phyloP scores from a whole-genome alignment of 2,113 vertebrate species.

The Pica pica region DNA sequence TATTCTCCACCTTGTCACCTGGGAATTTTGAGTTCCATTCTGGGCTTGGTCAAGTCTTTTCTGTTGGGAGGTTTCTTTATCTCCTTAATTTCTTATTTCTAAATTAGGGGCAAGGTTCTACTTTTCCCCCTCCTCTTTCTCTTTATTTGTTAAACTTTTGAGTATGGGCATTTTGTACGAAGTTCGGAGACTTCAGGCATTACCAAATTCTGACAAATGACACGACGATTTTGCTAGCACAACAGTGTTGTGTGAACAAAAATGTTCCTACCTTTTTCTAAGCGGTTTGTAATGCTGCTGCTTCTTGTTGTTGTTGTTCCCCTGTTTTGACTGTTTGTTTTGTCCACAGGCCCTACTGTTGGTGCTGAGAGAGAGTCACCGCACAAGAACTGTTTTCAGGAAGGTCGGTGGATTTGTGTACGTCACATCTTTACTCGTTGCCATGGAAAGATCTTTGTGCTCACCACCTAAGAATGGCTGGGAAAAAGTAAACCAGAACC shows the following conservation, averaged over 20 bases:
- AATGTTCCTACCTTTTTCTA: background rate
- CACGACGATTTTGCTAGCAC: background rate
- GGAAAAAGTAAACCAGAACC: constrained; percentile 93
- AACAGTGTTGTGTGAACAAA: background rate
- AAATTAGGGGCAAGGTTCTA: background rate
- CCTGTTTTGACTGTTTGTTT: background rate
- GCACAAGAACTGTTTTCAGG: constrained; percentile 93
- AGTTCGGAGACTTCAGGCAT: background rate
- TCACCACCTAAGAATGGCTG: constrained; percentile 85
- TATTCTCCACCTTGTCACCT: background rate
- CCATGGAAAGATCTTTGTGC: constrained; percentile 93
- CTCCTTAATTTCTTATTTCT: background rate
- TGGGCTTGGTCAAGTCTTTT: background rate
- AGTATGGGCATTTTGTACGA: background rate
- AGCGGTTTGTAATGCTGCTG: background rate
- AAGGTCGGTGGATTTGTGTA: constrained; percentile 98
- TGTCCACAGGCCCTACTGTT: constrained; percentile 81
- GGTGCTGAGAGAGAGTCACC: constrained; percentile 92
- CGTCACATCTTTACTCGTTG: constrained; percentile 92
- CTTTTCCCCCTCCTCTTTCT: background rate
- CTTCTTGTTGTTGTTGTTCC: background rate
- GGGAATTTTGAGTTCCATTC: background rate
- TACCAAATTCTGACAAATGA: background rate
- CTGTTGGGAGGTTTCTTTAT: background rate
- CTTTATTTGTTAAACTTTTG: background rate